Evolutionary conservation across 1,140 invertebrate genomes (phyloP).

Genomic region (Pogonognathellus flavescens): DNA sequence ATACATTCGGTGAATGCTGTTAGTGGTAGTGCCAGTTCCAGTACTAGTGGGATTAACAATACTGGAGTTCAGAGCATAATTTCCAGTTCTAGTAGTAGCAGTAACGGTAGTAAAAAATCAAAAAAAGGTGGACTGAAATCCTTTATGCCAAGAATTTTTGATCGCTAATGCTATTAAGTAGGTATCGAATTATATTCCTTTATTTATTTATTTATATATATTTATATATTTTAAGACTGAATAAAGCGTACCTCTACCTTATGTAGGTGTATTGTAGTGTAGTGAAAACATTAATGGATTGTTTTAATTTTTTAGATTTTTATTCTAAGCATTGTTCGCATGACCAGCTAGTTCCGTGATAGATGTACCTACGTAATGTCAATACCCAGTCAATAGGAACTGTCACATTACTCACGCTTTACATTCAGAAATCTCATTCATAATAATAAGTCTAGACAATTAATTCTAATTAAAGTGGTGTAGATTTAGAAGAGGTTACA

Average conservation of each 20-base stretch:
- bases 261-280: not conserved
- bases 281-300: not conserved
- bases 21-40: not conserved
- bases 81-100: constrained; percentile 44
- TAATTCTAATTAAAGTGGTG: no score
- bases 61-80: constrained; percentile 17
- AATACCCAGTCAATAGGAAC: no score
- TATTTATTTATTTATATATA: not conserved
- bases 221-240: constrained; percentile 49
- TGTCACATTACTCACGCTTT: no score
- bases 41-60: constrained; percentile 27
- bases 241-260: constrained; percentile 33
- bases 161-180: constrained; percentile 50
- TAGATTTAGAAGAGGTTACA: no score
- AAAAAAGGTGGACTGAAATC: constrained; percentile 52
- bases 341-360: not conserved
- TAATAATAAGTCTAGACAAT: no score
- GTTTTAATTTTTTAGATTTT: not conserved
- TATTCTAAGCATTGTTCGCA: not conserved
- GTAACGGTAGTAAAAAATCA: constrained; percentile 42
- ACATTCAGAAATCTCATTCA: no score
- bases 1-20: not conserved
- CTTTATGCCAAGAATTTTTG: constrained; percentile 57
- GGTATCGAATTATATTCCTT: not conserved
- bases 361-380: not conserved